A percentile compares a stretch with the other conserved stretches of the same genome.
Evolutionary conservation across 2,888 invertebrate genomes (phyloP).

Genomic region (Microctonus hyperodae): DNA sequence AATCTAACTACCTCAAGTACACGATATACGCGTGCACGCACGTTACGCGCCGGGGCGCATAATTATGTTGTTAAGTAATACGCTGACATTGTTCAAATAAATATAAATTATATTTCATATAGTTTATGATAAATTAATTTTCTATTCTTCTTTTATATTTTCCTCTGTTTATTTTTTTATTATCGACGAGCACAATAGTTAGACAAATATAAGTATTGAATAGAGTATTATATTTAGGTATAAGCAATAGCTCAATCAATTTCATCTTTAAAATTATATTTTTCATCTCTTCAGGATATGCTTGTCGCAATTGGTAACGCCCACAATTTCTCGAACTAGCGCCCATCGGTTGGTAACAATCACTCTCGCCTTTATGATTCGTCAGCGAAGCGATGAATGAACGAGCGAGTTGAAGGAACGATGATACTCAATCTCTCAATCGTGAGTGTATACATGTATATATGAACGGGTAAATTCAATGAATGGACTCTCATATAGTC

Average conservation of each 20-base stretch:
- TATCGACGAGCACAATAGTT: no score
- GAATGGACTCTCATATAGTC: conserved; percentile 53
- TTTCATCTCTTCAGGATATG: conserved; percentile 23
- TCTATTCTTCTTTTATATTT: no score
- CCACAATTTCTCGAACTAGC: conserved; percentile 26
- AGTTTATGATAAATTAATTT: not conserved
- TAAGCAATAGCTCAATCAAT: conserved; percentile 7
- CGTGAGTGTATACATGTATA: not conserved
- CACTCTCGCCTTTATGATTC: conserved; percentile 28
- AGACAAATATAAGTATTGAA: not conserved
- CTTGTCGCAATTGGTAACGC: conserved; percentile 28
- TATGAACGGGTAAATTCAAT: conserved; percentile 49
- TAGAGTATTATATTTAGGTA: not conserved
- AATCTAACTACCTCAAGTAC: conserved; percentile 40
- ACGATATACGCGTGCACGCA: conserved; percentile 33
- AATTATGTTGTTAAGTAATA: conserved; percentile 30
- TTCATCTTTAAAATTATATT: conserved; percentile 6
- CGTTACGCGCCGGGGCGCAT: conserved; percentile 39
- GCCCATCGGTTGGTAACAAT: conserved; percentile 15
- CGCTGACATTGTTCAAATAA: not conserved
- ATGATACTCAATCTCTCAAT: not conserved
- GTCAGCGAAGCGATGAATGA: conserved; percentile 32
- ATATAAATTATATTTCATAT: not conserved
- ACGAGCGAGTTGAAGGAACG: conserved; percentile 17
- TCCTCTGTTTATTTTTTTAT: no score